Base-by-base conservation (phyloP, 1,140 invertebrate species). In the Plectrocnemia conspersa region DNA sequence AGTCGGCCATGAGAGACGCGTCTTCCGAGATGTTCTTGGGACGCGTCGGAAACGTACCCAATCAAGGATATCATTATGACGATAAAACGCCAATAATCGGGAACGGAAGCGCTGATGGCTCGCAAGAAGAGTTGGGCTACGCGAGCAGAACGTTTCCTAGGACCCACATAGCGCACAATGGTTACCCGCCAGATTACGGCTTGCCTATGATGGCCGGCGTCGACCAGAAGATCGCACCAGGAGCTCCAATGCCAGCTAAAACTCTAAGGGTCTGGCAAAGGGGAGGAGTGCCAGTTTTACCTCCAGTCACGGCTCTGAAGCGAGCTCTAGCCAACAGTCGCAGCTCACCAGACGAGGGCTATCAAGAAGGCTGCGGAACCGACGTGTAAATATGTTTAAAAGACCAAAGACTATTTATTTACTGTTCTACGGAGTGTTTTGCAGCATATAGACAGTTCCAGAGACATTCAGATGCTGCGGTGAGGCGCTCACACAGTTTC, bases 281-380 rank as follows among this genome's bases (percentile, higher is more conserved):
- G 42, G 86, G 87, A 50, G 87, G 87, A 46, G 84, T 88, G 33
- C 87, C 87, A 33, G 86, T 90, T 6, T 71, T 90, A 60, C 88
- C 88, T 1, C 87, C 88, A 1, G 88, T 91, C 5, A 84, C 87
- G 27, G 62, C 88, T 77, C 59, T 77, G 83, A 91, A 90, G 66
- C 82, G 87, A 44, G 88, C 85, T 9, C 78, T 89, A 1, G 82
- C 79, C 56, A 85, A 83, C 60, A 88, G 83, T 56, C 80, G 88
- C 64, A 90, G 88, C 68, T 88, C 88, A 1, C 87, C 88, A 13
- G 91, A 93, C 65, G 90, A 93, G 69, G 88, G 89, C 13, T 93
- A 91, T 65, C 90, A 92, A 68, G 91, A 93, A 74, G 89, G 89
- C 55, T 91, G 89, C 68, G 90, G 89, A 33, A 93, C 90, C 16